These are phyloP conservation scores for Leptatherina wallacei DNA, from an alignment of 2,797 vertebrate species.

Conservation along the genomic window DNA sequence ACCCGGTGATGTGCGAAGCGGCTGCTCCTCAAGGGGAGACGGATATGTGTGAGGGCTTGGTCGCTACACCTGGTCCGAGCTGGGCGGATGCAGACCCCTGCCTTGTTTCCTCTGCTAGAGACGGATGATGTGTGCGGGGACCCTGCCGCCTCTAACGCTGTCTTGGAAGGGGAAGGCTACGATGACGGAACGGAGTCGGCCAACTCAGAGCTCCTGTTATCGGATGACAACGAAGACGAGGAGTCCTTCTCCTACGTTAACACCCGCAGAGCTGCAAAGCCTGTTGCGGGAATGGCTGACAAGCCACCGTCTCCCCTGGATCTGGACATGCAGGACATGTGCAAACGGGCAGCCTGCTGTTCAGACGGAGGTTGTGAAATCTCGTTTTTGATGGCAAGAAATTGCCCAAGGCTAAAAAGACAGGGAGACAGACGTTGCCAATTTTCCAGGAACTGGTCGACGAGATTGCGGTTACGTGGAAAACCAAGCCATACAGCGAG, in stretches of 20 bases:
- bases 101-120: too few species aligned
- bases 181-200: not conserved
- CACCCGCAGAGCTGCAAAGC: not conserved
- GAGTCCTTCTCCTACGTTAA: too few species aligned
- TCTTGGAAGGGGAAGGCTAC: not conserved
- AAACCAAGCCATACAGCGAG: not conserved
- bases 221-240: not conserved
- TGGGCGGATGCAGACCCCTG: not conserved
- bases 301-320: not conserved
- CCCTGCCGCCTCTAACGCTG: too few species aligned
- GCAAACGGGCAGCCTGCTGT: not conserved
- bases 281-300: too few species aligned
- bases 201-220: not conserved
- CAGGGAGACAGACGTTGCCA: too few species aligned
- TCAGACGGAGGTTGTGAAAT: not conserved
- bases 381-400: not conserved
- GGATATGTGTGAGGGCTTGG: not conserved
- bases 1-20: not conserved
- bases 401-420: not conserved
- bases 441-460: not conserved
- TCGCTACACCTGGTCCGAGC: not conserved
- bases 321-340: not conserved
- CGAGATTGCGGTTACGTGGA: not conserved
- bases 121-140: not conserved
- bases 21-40: not conserved